These are phyloP conservation scores for Muntiacus reevesi DNA, from an alignment of 2,113 vertebrate species.

Conservation along the genomic window DNA sequence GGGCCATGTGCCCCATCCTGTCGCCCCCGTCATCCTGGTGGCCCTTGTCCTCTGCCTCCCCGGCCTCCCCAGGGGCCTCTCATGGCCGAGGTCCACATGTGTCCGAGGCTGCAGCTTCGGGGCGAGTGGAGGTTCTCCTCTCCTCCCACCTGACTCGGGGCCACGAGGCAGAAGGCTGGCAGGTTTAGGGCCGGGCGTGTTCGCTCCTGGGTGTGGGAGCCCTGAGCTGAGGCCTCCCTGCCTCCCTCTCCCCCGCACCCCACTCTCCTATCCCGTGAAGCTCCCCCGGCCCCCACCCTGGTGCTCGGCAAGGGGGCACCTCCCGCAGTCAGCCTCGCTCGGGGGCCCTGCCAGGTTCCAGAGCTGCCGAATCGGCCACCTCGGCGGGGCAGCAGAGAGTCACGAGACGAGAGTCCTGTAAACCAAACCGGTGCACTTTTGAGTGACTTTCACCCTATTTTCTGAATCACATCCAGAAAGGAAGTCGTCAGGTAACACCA, in stretches of 20 bases:
- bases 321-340: neutral
- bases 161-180: too few species aligned
- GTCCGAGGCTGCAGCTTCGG: neutral
- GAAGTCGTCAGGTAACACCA: neutral
- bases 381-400: neutral
- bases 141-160: neutral
- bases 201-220: neutral
- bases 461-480: neutral
- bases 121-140: too few species aligned
- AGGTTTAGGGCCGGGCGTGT: neutral
- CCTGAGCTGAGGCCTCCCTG: neutral
- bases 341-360: neutral
- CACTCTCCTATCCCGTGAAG: accelerated
- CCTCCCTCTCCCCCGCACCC: neutral
- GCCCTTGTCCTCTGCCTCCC: neutral
- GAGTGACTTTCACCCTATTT: neutral
- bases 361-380: neutral
- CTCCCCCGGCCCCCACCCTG: neutral
- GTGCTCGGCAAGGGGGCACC: accelerated
- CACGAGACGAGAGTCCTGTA: too few species aligned
- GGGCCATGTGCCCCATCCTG: too few species aligned
- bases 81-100: neutral
- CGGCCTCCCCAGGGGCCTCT: neutral
- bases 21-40: neutral
- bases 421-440: neutral